phyloP scores from a whole-genome alignment of 2,888 invertebrate genomes.

The Cylloceria caligata region DNA sequence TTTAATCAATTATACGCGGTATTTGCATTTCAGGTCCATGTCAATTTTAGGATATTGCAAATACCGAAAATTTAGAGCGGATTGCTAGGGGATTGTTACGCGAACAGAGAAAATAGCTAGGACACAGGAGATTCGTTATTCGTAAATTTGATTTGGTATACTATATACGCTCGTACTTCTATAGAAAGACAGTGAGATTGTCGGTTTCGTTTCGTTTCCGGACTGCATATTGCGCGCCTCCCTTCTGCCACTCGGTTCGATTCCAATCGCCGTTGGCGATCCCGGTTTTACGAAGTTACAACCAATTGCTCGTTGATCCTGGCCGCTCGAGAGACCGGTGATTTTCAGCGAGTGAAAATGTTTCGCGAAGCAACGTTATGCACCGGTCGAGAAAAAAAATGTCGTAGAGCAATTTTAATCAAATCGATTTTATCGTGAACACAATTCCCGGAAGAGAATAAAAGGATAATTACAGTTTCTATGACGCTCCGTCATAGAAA shows the following conservation, averaged over 20 bases:
- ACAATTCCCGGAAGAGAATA: constrained; percentile 36
- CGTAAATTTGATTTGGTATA: neutral
- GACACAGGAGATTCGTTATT: constrained; percentile 23
- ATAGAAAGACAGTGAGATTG: constrained; percentile 11
- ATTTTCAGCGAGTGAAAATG: constrained; percentile 28
- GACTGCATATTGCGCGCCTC: neutral
- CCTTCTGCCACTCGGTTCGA: constrained; percentile 14
- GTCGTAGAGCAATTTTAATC: constrained; percentile 62
- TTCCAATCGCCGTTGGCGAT: constrained; percentile 17
- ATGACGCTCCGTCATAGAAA: too few species aligned
- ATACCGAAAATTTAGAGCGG: neutral
- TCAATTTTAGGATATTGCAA: neutral
- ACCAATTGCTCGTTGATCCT: constrained; percentile 44
- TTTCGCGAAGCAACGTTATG: too few species aligned
- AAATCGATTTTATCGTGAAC: constrained; percentile 59
- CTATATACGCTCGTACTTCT: neutral
- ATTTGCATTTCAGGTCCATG: neutral
- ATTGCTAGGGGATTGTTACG: neutral
- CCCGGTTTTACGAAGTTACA: constrained; percentile 21
- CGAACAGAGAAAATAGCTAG: neutral
- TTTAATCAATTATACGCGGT: neutral
- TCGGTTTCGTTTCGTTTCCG: constrained; percentile 6
- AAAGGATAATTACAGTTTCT: too few species aligned
- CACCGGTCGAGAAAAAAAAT: constrained; percentile 11
- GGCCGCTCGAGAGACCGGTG: constrained; percentile 41